Conservation (phyloP, 1,140 invertebrate species). For the Pararge aegeria region DNA sequence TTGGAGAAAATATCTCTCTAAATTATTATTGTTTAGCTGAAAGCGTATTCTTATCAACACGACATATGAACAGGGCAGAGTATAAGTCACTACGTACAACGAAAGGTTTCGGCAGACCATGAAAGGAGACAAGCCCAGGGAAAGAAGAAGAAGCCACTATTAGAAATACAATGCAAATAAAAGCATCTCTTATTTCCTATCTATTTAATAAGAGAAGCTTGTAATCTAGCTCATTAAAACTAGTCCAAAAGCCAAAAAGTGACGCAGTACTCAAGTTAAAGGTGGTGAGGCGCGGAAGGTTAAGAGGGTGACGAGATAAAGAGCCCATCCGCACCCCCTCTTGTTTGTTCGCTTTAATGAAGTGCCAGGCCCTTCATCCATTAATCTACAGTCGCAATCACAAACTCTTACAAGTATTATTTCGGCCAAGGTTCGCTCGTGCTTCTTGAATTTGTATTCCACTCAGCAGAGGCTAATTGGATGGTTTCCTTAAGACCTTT, state of each 20-base stretch:
- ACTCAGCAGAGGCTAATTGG: constrained; percentile 12
- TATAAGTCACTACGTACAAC: too few species aligned
- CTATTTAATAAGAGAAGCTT: too few species aligned
- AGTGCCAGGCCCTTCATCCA: constrained; percentile 50
- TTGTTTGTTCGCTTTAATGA: constrained; percentile 72
- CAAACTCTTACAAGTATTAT: constrained; percentile 24
- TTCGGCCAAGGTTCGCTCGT: constrained; percentile 12
- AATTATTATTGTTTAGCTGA: too few species aligned
- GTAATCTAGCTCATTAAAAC: too few species aligned
- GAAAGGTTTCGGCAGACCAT: too few species aligned
- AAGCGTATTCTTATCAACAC: too few species aligned
- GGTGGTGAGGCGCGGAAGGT: constrained; percentile 34
- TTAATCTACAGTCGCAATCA: constrained; percentile 59
- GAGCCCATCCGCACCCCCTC: constrained; percentile 45
- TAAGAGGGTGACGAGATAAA: constrained; percentile 64
- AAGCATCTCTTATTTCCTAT: too few species aligned
- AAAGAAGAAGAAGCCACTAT: too few species aligned
- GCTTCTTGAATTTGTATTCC: constrained; percentile 17
- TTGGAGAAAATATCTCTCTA: too few species aligned
- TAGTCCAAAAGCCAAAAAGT: constrained; percentile 12
- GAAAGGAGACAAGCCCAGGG: too few species aligned
- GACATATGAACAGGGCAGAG: too few species aligned
- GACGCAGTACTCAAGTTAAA: constrained; percentile 24
- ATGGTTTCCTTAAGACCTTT: background rate
- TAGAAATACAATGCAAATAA: too few species aligned